Base-by-base conservation (phyloP, 2,797 vertebrate genomes). In the Mareca strepera region DNA sequence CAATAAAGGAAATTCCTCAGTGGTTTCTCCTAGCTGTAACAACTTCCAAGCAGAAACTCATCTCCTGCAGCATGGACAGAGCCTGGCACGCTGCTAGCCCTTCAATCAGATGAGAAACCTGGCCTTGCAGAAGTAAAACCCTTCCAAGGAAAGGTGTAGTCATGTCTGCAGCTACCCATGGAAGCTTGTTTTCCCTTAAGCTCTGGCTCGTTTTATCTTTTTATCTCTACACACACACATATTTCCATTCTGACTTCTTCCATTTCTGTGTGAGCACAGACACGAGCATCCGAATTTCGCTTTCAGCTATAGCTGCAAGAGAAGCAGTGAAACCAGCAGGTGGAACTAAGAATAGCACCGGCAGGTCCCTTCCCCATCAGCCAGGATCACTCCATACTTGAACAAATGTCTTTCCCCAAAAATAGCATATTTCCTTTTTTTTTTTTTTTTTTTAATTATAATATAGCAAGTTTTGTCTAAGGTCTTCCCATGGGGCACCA, bases 221-320 rank as follows among this genome's bases (percentile, higher is more conserved):
- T 60, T 22, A 60, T 75, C 31, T 88, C 84, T 48, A 58, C 2
- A 69, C 4, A 18, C 37, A 43, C 16, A 59, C 0, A 0, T 25
- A 67, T 75, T 93, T 95, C 88, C 44, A 87, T 82, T 85, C 33
- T 35, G 41, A 35, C 56, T 88, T 88, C 26, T 90, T 77, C 80
- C 46, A 58, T 72, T 94, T 93, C 53, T 82, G 0, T 48, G 46
- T 39, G 31, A 91, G 82, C 91, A 78, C 17, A 85, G 75, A 76
- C 15, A 62, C 17, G 17, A 82, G 60, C 37, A 89, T 81, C 60
- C 66, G 26, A 35, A 69, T 69, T 78, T 37, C 14, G 41, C 62
- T 92, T 81, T 46, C 66, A 94, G 56, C 26, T 48, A 20, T 4
- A 80, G 75, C 75, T 82, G 25, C 31, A 76, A 41, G 48, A 86